Base-by-base conservation (phyloP, 2,113 vertebrate species). In the Urocitellus parryii region DNA sequence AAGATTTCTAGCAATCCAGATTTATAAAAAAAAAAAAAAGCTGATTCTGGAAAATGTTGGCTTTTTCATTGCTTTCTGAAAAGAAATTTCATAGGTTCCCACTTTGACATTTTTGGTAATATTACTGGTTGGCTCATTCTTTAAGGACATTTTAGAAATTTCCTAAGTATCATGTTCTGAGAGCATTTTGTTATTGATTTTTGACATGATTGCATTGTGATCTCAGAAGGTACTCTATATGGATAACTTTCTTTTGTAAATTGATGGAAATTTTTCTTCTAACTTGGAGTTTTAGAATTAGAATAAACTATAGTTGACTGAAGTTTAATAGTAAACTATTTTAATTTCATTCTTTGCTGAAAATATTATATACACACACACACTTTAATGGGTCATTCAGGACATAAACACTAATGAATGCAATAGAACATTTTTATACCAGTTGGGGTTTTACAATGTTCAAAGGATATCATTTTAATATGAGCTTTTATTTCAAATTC, bases 281-380 rank as follows among this genome's bases (percentile, higher is more conserved):
- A 91, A 79, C 24, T 78, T 93, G 37, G 32, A 78, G 42, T 96
- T 96, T 94, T 94, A 76, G 34, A 73, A 92, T 79, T 83, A 91
- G 39, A 93, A 95, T 32, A 89, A 95, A 76, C 0, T 61, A 83
- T 51, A 86, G 22, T 85, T 92, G 77, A 86, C 14, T 90, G 32
- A 48, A 91, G 24, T 78, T 91, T 93, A 96, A 25, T 86, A 32
- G 45, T 95, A 80, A 32, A 10, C 9, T 4, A 3, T 39, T 95
- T 93, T 24, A 67, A 82, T 78, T 90, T 82, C 9, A 82, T 73
- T 80, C 48, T 27, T 96, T 82, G 48, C 17, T 73, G 53, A 61
- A 94, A 61, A 42, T 65, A n/a, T 83, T 32, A 42, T 48, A 73
- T 11, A 24, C 42, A 48, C 63, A 67, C 11, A 67, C 13, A 67